Conservation (phyloP, 2,888 invertebrate species). For the Eilema griseolum region DNA sequence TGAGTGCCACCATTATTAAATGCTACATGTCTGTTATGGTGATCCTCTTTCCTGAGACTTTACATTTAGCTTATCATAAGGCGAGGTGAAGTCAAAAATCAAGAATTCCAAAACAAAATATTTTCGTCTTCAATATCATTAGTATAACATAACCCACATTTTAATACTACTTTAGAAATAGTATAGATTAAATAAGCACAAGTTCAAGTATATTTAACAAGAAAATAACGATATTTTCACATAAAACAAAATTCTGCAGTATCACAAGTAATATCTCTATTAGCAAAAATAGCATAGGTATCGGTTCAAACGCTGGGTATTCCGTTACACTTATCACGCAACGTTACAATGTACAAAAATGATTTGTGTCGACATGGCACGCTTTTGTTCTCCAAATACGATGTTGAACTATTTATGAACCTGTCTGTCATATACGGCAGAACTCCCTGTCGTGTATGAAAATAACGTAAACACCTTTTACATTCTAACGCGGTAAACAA, state of each 20-base stretch:
- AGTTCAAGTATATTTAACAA: no score
- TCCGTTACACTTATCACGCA: slow-evolving; percentile 6
- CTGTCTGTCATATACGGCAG: not conserved
- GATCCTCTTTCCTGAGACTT: no score
- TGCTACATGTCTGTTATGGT: no score
- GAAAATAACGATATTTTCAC: not conserved
- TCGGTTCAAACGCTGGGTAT: not conserved
- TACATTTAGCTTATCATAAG: no score
- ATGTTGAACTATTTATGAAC: not conserved
- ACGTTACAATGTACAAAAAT: slow-evolving; percentile 8
- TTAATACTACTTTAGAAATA: no score
- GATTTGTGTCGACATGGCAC: slow-evolving; percentile 13
- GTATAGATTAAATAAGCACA: no score
- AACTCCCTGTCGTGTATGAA: not conserved
- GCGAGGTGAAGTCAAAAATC: no score
- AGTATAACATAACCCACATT: no score
- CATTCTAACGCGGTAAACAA: not conserved
- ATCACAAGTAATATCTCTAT: not conserved
- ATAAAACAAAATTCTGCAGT: not conserved
- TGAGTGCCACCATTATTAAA: no score
- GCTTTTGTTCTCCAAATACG: slow-evolving; percentile 4
- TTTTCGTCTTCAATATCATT: no score
- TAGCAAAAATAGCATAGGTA: not conserved
- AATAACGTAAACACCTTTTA: not conserved
- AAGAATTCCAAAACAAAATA: no score